phyloP scores from a whole-genome alignment of 2,113 vertebrate genomes.

The Myiagra hebetior region DNA sequence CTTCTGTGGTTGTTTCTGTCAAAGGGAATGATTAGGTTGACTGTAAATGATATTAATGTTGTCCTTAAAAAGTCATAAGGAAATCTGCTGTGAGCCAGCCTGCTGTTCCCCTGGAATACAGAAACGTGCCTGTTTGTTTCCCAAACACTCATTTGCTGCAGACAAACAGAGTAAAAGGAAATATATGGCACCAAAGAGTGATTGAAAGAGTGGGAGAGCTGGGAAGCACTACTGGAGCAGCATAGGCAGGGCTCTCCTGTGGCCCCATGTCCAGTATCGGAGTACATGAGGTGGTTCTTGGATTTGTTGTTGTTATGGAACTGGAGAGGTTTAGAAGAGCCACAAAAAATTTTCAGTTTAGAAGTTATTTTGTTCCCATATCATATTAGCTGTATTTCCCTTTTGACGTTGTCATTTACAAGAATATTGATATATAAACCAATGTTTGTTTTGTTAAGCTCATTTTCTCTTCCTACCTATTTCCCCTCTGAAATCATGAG shows the following conservation, averaged over 20 bases:
- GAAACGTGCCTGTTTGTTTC: not conserved
- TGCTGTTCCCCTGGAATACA: not conserved
- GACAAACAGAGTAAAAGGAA: not conserved
- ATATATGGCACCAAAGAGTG: rapidly evolving
- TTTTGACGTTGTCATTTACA: slow-evolving; percentile 6
- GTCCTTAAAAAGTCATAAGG: slow-evolving; percentile 29
- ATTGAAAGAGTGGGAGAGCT: not conserved
- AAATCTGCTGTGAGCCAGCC: not conserved
- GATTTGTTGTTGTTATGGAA: not conserved
- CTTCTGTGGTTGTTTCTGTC: not conserved
- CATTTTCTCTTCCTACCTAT: slow-evolving; percentile 24
- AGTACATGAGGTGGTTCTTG: not conserved
- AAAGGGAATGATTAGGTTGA: not conserved
- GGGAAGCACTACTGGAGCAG: not conserved
- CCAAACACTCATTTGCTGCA: not conserved
- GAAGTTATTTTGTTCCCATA: not conserved
- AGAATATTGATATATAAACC: slow-evolving; percentile 32
- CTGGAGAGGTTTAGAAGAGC: not conserved
- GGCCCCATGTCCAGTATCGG: rapidly evolving
- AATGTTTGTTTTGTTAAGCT: slow-evolving; percentile 19
- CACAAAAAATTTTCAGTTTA: not conserved
- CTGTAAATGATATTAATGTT: slow-evolving; percentile 15
- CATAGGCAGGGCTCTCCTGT: not conserved
- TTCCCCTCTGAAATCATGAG: slow-evolving; percentile 33
- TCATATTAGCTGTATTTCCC: not conserved